Conservation (phyloP, 1,140 invertebrate genomes). For the Hirudo medicinalis region DNA sequence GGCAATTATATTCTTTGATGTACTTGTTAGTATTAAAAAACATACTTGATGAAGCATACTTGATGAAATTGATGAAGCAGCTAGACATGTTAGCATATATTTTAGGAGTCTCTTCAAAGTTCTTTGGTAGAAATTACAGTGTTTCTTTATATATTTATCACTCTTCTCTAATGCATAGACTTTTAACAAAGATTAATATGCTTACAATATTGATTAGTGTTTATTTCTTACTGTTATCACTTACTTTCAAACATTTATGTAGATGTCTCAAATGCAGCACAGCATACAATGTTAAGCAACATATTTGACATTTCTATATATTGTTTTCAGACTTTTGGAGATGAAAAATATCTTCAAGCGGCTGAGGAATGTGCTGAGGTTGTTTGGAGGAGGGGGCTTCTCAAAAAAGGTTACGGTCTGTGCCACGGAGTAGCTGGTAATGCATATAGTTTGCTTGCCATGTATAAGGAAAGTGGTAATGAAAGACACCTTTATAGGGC, state of each 20-base stretch:
- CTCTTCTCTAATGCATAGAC: too few species aligned
- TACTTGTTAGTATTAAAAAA: neutral
- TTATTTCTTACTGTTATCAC: neutral
- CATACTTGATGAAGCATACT: neutral
- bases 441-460: conserved; percentile 67
- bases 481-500: conserved; percentile 58
- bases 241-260: neutral
- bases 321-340: conserved; percentile 47
- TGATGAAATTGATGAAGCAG: too few species aligned
- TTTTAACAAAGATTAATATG: too few species aligned
- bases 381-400: conserved; percentile 69
- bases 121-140: too few species aligned
- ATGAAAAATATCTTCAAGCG: conserved; percentile 58
- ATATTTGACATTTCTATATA: neutral
- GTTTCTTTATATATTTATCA: too few species aligned
- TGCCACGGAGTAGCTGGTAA: conserved; percentile 90
- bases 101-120: too few species aligned
- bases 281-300: neutral
- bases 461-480: conserved; percentile 69
- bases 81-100: too few species aligned
- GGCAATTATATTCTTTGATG: neutral
- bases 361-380: conserved; percentile 60
- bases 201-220: neutral
- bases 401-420: conserved; percentile 75
- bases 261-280: neutral